Evolutionary conservation across 2,797 vertebrate genomes (phyloP).

Genomic region (Naso thynnoides): DNA sequence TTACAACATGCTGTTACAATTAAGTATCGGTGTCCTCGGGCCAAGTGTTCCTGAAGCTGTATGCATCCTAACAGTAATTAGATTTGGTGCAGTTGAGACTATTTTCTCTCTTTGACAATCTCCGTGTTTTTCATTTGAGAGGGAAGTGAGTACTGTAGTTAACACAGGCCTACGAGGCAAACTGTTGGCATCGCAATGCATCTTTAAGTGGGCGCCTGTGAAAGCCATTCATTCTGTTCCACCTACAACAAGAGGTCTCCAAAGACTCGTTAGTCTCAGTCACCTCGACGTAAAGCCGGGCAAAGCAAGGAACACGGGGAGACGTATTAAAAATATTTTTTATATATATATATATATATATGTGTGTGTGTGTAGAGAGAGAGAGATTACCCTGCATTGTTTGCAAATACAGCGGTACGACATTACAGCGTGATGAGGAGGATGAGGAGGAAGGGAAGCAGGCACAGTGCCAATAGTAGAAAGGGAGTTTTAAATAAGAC

Average conservation of each 20-base stretch:
- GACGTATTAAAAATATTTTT: no score
- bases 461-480: not conserved
- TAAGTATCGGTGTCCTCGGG: slow-evolving; percentile 48
- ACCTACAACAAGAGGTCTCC: slow-evolving; percentile 78
- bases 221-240: slow-evolving; percentile 67
- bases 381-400: no score
- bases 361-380: no score
- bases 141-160: slow-evolving; percentile 79
- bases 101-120: slow-evolving; percentile 60
- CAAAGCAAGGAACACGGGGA: slow-evolving; percentile 56
- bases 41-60: slow-evolving; percentile 55
- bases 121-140: slow-evolving; percentile 73
- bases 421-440: not conserved
- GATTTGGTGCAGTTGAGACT: slow-evolving; percentile 47
- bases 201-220: slow-evolving; percentile 74
- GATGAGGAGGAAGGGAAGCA: slow-evolving; percentile 19
- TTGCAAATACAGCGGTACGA: no score
- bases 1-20: slow-evolving; percentile 57
- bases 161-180: slow-evolving; percentile 78
- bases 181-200: slow-evolving; percentile 73
- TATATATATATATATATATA: no score
- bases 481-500: no score
- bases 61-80: slow-evolving; percentile 62
- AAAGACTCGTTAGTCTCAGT: slow-evolving; percentile 82
- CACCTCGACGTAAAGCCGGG: slow-evolving; percentile 71